Percentiles rank a stretch among this genome's conserved stretches.
Conservation (phyloP, 1,140 invertebrate species). For the Lutraria rhynchaena region DNA sequence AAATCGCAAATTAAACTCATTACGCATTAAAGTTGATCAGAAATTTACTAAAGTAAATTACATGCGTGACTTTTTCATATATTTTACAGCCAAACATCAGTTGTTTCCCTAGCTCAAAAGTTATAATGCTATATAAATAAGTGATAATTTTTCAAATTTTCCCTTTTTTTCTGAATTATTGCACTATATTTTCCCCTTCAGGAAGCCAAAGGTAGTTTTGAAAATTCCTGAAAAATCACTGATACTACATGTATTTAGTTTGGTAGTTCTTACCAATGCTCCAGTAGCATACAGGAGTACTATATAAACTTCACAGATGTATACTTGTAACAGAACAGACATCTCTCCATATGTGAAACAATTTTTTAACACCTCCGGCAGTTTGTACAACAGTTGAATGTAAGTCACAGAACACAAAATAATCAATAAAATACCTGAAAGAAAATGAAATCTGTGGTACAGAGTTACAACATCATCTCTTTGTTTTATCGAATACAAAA, state of each 20-base stretch:
- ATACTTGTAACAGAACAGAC: conserved; percentile 2
- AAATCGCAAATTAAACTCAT: background rate
- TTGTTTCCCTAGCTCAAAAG: background rate
- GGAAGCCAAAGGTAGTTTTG: no score
- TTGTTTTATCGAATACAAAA: no score
- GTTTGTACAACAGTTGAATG: conserved; percentile 9
- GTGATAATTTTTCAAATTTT: no score
- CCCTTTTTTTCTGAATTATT: no score
- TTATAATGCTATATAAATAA: background rate
- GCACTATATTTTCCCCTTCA: no score
- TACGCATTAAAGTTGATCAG: background rate
- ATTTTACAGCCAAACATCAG: no score
- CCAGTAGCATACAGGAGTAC: background rate
- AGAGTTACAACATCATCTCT: no score
- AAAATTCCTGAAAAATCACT: no score
- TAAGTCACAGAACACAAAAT: background rate
- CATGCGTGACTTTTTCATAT: background rate
- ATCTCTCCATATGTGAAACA: conserved; percentile 34
- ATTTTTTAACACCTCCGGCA: conserved; percentile 1
- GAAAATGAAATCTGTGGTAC: no score
- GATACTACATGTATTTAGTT: no score
- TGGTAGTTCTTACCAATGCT: background rate
- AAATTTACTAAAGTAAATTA: background rate
- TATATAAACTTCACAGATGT: conserved; percentile 1
- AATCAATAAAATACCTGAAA: no score